A percentile compares a stretch with the other conserved stretches of the same genome.
Evolutionary conservation across 2,113 vertebrate species (phyloP).

Genomic region (Hippocampus mohnikei): DNA sequence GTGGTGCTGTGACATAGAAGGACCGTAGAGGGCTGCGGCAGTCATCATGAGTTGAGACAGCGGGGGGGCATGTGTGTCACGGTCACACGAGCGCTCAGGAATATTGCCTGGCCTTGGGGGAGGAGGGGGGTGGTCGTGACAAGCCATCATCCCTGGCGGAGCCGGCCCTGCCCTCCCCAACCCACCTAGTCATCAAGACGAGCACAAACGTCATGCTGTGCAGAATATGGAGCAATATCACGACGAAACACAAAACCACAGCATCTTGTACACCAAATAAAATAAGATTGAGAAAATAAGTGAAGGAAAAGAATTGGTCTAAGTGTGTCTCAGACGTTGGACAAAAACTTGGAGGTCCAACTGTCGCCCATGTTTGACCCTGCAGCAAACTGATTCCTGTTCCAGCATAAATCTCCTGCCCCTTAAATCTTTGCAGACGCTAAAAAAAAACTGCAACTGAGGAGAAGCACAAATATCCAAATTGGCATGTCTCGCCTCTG

Average conservation of each 20-base stretch:
- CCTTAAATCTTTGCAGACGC: background rate
- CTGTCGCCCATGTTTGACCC: too few species aligned
- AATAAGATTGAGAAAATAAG: background rate
- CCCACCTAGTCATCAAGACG: conserved; percentile 3
- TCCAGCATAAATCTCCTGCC: background rate
- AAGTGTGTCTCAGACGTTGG: background rate
- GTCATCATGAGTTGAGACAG: conserved; percentile 42
- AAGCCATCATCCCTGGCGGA: conserved; percentile 30
- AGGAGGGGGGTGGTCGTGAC: conserved; percentile 11
- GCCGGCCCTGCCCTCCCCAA: background rate
- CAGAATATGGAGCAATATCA: conserved; percentile 1
- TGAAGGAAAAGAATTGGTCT: background rate
- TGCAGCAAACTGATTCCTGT: background rate
- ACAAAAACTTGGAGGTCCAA: background rate
- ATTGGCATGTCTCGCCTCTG: background rate
- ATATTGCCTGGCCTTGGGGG: conserved; percentile 41
- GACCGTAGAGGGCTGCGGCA: conserved; percentile 44
- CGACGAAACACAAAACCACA: background rate
- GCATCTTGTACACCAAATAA: background rate
- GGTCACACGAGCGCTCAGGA: conserved; percentile 39
- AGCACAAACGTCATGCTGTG: background rate
- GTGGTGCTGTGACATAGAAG: conserved; percentile 41
- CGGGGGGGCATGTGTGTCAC: conserved; percentile 35
- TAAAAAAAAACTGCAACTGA: background rate
- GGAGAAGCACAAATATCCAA: background rate